A percentile compares a stretch with the other conserved stretches of the same genome.
These are phyloP conservation scores for Brachyptera risi DNA, from an alignment of 2,888 invertebrate genomes.

Conservation along the genomic window DNA sequence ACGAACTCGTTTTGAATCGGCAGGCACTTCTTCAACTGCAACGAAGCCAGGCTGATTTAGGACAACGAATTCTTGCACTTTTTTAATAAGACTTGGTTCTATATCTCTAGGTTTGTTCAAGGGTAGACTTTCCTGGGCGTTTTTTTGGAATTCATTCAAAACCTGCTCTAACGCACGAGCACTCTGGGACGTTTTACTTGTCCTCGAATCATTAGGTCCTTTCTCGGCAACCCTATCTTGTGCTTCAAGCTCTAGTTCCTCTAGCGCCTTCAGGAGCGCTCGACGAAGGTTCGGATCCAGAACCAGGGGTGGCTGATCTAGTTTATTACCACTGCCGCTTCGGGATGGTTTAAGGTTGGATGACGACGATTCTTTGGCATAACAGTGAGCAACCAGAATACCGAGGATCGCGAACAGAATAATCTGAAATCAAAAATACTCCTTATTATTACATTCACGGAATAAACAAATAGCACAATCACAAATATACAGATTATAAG, in stretches of 20 bases:
- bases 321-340: neutral
- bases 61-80: neutral
- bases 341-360: neutral
- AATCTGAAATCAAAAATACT: neutral
- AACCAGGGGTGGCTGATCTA: slow-evolving; percentile 53
- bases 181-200: neutral
- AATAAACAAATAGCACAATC: no score
- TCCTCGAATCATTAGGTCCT: neutral
- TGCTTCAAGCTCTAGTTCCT: slow-evolving; percentile 65
- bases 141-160: slow-evolving; percentile 10
- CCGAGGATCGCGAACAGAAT: neutral
- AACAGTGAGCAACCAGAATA: neutral
- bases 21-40: slow-evolving; percentile 9
- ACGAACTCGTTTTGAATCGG: neutral
- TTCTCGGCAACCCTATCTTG: slow-evolving; percentile 9
- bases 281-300: slow-evolving; percentile 70
- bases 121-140: neutral
- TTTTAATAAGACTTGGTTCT: neutral
- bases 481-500: no score
- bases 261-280: slow-evolving; percentile 70
- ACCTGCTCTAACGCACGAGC: slow-evolving; percentile 12
- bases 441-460: neutral
- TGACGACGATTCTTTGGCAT: neutral
- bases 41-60: slow-evolving; percentile 14
- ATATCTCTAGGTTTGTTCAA: neutral